Percentiles rank a stretch among this genome's conserved stretches.
Conservation (phyloP, 23 tunicate species). For the Botrylloides violaceus region DNA sequence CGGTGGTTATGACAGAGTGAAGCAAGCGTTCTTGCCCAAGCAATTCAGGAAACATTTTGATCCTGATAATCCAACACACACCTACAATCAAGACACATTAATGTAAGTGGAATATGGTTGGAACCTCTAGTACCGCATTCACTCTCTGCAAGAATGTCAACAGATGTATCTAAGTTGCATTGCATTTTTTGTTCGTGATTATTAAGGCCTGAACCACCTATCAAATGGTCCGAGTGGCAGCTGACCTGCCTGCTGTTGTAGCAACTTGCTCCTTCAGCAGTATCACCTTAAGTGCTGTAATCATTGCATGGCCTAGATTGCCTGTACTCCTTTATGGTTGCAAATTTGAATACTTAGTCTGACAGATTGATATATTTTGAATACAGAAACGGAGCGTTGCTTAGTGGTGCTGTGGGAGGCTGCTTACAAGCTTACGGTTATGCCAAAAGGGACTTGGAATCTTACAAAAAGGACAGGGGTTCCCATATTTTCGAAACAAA, state of each 20-base stretch:
- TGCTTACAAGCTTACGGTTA: slow-evolving; percentile 23
- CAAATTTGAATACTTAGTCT: no score
- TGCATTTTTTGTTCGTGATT: no score
- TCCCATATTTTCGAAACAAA: slow-evolving; percentile 20
- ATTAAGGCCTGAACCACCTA: no score
- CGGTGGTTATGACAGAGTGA: slow-evolving; percentile 35
- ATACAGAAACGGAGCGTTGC: neutral
- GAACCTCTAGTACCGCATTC: no score
- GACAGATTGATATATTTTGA: neutral
- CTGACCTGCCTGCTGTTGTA: no score
- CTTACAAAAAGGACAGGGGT: slow-evolving; percentile 24
- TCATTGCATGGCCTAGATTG: no score
- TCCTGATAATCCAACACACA: slow-evolving; percentile 13
- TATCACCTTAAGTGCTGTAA: no score
- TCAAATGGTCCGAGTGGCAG: no score
- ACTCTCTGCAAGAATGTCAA: no score
- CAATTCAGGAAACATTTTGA: slow-evolving; percentile 12
- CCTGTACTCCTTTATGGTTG: no score
- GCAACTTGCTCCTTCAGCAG: no score
- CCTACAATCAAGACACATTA: slow-evolving; percentile 19
- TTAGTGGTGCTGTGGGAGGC: slow-evolving; percentile 6
- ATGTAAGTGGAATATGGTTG: neutral
- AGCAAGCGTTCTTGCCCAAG: slow-evolving; percentile 47
- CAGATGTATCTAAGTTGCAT: no score
- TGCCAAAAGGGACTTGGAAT: slow-evolving; percentile 22